Evolutionary conservation across 2,113 vertebrate genomes (phyloP).

Genomic region (Axis porcinus): DNA sequence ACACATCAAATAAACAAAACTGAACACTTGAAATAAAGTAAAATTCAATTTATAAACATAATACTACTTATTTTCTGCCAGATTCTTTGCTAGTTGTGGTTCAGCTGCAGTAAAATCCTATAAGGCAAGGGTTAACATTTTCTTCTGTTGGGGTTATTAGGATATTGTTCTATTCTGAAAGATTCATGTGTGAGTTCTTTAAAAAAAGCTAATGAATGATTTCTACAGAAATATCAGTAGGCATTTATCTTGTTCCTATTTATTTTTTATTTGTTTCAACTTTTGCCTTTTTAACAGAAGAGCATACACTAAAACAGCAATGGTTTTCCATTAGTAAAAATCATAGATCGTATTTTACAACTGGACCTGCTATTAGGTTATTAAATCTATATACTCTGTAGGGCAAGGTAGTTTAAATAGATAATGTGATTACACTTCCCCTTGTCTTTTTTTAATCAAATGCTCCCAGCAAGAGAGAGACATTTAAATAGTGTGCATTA

Average conservation of each 20-base stretch:
- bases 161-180: background rate
- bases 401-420: slow-evolving; percentile 55
- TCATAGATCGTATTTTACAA: background rate
- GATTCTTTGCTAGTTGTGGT: background rate
- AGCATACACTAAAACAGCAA: slow-evolving; percentile 23
- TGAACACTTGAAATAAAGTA: background rate
- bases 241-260: background rate
- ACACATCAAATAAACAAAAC: background rate
- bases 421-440: slow-evolving; percentile 63
- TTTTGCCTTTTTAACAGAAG: background rate
- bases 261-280: background rate
- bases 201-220: background rate
- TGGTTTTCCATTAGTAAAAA: background rate
- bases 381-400: slow-evolving; percentile 54
- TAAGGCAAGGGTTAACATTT: background rate
- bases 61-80: background rate
- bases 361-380: slow-evolving; percentile 33
- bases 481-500: slow-evolving; percentile 16
- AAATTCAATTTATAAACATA: background rate
- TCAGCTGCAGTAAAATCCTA: background rate
- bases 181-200: background rate
- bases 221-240: background rate
- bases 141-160: background rate
- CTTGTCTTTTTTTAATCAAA: slow-evolving; percentile 67
- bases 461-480: slow-evolving; percentile 56